phyloP scores from a whole-genome alignment of 2,113 vertebrate genomes.

The Sardina pilchardus region DNA sequence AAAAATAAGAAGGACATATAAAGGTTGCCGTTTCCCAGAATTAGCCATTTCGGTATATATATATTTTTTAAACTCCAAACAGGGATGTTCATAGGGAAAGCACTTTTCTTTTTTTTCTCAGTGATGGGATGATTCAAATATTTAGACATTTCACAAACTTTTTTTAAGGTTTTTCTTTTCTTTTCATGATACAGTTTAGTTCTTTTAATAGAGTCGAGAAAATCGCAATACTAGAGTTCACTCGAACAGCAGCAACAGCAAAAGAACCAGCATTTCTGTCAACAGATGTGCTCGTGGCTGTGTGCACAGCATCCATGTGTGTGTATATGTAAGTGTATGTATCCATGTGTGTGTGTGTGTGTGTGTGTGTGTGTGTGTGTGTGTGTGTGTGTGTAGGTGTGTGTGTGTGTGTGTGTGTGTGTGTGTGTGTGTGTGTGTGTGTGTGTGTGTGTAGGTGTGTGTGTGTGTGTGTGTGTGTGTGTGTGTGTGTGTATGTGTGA shows the following conservation, averaged over 20 bases:
- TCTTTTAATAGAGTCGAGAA: conserved; percentile 75
- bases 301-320: not conserved
- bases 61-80: conserved; percentile 58
- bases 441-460: conserved; percentile 25
- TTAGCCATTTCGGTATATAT: conserved; percentile 52
- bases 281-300: not conserved
- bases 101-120: conserved; percentile 71
- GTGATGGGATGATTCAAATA: conserved; percentile 79
- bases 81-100: conserved; percentile 70
- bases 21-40: conserved; percentile 63
- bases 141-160: conserved; percentile 83
- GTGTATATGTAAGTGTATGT: not conserved
- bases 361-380: conserved; percentile 45
- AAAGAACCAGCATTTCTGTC: not conserved
- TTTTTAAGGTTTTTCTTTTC: conserved; percentile 67
- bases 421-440: not conserved
- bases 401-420: not conserved
- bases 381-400: conserved; percentile 11
- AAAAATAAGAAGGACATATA: conserved; percentile 54
- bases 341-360: not conserved
- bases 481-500: not conserved
- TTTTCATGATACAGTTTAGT: conserved; percentile 72
- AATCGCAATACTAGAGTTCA: conserved; percentile 77
- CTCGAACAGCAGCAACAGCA: conserved; percentile 59
- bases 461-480: conserved; percentile 39